A percentile compares a stretch with the other conserved stretches of the same genome.
Evolutionary conservation across 1,140 invertebrate species (phyloP).

Genomic region (Mizuhopecten yessoensis): DNA sequence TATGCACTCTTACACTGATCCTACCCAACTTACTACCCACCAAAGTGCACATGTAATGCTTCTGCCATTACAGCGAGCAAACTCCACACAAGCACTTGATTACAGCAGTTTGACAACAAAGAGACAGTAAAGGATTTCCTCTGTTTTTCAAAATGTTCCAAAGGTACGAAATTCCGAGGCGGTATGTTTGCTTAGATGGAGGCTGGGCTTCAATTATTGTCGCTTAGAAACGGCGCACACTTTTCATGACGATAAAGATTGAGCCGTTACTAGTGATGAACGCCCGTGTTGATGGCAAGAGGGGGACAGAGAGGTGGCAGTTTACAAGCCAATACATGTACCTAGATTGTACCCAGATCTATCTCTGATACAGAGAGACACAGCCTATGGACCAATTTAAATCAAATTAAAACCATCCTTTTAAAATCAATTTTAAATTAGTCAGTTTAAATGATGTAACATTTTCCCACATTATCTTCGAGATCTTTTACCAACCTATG

Average conservation of each 20-base stretch:
- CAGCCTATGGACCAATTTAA: neutral
- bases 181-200: neutral
- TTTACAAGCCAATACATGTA: neutral
- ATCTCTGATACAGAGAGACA: neutral
- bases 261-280: neutral
- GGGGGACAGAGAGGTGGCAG: neutral
- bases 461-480: neutral
- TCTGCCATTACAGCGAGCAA: neutral
- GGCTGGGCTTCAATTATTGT: neutral
- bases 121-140: neutral
- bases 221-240: neutral
- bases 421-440: slow-evolving; percentile 25
- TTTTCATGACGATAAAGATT: neutral
- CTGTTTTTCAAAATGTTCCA: neutral
- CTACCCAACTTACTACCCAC: no score
- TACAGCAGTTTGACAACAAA: neutral
- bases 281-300: neutral
- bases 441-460: slow-evolving; percentile 12
- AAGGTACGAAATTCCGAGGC: neutral
- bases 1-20: neutral
- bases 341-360: neutral
- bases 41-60: neutral
- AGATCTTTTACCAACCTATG: neutral
- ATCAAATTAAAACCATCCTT: slow-evolving; percentile 35
- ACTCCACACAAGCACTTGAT: neutral